These are phyloP conservation scores for Bombyx mandarina DNA, from an alignment of 1,140 invertebrate species.

Conservation along the genomic window DNA sequence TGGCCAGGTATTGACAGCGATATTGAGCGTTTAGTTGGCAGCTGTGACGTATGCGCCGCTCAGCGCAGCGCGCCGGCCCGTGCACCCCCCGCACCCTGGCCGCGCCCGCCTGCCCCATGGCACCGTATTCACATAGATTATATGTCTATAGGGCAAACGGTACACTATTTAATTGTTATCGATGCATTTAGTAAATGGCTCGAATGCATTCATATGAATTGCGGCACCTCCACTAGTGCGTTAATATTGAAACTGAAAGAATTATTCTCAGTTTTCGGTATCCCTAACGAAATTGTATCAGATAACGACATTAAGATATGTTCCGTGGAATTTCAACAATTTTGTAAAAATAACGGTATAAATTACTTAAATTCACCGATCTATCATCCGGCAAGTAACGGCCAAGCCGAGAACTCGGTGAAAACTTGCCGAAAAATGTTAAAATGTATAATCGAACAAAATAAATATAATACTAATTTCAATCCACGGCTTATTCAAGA, in stretches of 20 bases:
- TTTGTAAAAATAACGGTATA: conserved; percentile 18
- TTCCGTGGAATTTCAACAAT: conserved; percentile 6
- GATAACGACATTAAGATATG: conserved; percentile 12
- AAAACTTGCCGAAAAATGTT: conserved; percentile 18
- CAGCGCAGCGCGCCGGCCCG: conserved; percentile 1
- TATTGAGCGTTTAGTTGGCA: conserved; percentile 8
- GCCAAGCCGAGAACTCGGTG: conserved; percentile 23
- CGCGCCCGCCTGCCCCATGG: conserved; percentile 16
- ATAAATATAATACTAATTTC: background rate
- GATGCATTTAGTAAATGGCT: conserved; percentile 5
- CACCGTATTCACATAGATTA: conserved; percentile 28
- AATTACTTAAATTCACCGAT: conserved; percentile 22
- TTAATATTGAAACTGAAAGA: conserved; percentile 15
- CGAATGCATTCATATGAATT: background rate
- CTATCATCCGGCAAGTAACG: conserved; percentile 26
- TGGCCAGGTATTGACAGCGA: conserved; percentile 6
- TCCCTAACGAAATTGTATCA: conserved; percentile 10
- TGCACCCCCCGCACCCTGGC: conserved; percentile 1
- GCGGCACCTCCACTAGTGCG: conserved; percentile 7
- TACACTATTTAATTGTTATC: conserved; percentile 8
- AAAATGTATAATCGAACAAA: conserved; percentile 9
- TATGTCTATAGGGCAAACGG: conserved; percentile 12
- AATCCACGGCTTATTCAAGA: too few relatives aligned
- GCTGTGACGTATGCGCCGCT: conserved; percentile 9
- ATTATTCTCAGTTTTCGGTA: conserved; percentile 14